Conservation (phyloP, 2,888 invertebrate genomes). For the Dicyrtomina minuta region DNA sequence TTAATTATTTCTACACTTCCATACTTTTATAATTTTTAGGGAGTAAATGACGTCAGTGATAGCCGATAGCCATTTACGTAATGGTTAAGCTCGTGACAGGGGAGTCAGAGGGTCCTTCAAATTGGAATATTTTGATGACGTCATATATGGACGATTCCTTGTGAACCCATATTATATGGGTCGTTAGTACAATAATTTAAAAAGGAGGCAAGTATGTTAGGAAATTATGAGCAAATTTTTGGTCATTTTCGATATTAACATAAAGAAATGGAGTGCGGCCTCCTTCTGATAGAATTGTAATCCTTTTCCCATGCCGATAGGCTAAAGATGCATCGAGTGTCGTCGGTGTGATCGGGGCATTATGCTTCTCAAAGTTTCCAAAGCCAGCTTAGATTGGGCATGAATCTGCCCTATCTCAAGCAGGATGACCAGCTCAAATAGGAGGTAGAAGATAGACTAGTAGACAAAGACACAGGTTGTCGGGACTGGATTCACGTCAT, state of each 20-base stretch:
- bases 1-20: no score
- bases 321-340: not conserved
- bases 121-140: no score
- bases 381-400: not conserved
- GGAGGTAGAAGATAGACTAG: not conserved
- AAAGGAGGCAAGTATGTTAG: no score
- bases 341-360: not conserved
- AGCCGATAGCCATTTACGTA: no score
- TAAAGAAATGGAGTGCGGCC: not conserved
- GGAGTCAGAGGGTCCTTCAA: no score
- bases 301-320: not conserved
- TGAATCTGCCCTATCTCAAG: not conserved
- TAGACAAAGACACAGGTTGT: not conserved
- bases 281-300: not conserved
- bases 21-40: no score
- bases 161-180: no score
- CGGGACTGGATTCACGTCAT: not conserved
- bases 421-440: not conserved
- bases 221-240: constrained; percentile 4
- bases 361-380: not conserved
- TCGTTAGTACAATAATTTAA: no score
- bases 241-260: constrained; percentile 3
- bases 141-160: no score
- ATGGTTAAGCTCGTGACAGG: no score
- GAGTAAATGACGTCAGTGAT: no score